Evolutionary conservation across 2,888 invertebrate species (phyloP).

Genomic region (Sylvicola fuscatus): DNA sequence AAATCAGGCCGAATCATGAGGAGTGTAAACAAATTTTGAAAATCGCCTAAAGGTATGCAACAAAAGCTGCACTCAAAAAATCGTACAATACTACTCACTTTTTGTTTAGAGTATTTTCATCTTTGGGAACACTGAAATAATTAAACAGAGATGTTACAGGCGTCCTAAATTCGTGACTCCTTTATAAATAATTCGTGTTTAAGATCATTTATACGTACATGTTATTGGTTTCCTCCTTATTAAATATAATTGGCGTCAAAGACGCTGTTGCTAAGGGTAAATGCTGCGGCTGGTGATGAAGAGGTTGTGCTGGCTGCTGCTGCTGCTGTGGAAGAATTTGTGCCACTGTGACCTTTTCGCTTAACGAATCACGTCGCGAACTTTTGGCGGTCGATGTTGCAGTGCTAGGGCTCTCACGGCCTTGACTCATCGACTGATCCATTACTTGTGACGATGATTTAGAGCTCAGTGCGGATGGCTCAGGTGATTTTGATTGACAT

Average conservation of each 20-base stretch:
- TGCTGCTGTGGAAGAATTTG: conserved; percentile 9
- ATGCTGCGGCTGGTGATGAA: conserved; percentile 4
- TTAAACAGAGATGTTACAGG: too few relatives aligned
- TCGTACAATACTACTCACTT: too few relatives aligned
- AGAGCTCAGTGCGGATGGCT: conserved; percentile 7
- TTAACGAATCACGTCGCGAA: conserved; percentile 40
- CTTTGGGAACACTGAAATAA: too few relatives aligned
- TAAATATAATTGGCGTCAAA: neutral
- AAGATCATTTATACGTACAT: neutral
- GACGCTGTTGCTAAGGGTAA: neutral
- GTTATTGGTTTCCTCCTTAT: too few relatives aligned
- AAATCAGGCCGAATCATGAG: too few relatives aligned
- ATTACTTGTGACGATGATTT: conserved; percentile 11
- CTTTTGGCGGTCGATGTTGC: conserved; percentile 43
- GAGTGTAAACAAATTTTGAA: too few relatives aligned
- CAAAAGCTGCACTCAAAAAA: too few relatives aligned
- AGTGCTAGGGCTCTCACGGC: conserved; percentile 41
- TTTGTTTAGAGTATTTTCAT: too few relatives aligned
- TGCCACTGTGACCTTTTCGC: conserved; percentile 25
- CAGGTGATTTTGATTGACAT: conserved; percentile 9
- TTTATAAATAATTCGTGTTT: too few relatives aligned
- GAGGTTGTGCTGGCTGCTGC: conserved; percentile 4
- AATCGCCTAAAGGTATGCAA: too few relatives aligned
- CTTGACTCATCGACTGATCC: conserved; percentile 7
- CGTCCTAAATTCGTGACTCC: too few relatives aligned